These are phyloP conservation scores for Epinotia ramella DNA, from an alignment of 2,888 invertebrate species.

Conservation along the genomic window DNA sequence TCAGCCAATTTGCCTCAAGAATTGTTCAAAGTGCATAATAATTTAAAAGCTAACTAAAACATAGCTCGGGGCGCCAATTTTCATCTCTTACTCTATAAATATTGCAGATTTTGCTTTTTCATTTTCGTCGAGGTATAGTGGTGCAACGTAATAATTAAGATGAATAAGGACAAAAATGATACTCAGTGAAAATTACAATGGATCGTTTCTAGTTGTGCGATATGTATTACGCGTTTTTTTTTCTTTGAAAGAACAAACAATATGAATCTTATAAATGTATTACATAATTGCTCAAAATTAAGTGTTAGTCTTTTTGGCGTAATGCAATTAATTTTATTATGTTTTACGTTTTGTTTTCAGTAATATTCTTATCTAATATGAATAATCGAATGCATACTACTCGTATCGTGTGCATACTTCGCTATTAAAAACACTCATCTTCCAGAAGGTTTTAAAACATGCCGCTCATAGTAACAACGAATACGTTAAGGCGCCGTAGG, in stretches of 20 bases:
- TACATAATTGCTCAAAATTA: no score
- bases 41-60: conserved; percentile 70
- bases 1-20: conserved; percentile 62
- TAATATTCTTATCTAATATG: background rate
- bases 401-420: no score
- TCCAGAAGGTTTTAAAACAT: no score
- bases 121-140: conserved; percentile 47
- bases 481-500: no score
- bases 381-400: no score
- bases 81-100: conserved; percentile 66
- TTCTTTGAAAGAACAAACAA: background rate
- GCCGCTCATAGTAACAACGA: no score
- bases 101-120: conserved; percentile 52
- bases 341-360: background rate
- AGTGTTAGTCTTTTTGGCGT: no score
- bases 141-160: conserved; percentile 23
- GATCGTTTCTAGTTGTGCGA: background rate
- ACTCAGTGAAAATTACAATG: background rate
- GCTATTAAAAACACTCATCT: no score
- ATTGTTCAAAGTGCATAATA: conserved; percentile 60
- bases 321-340: background rate
- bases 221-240: background rate
- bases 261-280: background rate
- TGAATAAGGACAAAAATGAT: background rate
- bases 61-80: conserved; percentile 67